Base-by-base conservation (phyloP, 1,140 invertebrate species). In the Charaxes varanes region DNA sequence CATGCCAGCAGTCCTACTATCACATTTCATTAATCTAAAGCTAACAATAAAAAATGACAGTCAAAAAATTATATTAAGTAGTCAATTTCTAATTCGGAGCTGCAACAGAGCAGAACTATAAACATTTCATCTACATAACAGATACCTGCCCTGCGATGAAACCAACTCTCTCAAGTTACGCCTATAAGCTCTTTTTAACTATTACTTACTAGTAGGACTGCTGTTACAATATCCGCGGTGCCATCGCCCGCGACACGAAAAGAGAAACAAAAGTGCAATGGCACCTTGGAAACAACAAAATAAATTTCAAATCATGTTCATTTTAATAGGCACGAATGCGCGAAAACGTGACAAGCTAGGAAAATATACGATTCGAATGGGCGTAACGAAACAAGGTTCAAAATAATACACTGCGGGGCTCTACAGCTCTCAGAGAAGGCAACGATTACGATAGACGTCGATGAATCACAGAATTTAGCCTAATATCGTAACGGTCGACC, bases 41-140 rank as follows among this genome's bases (percentile, higher is more conserved):
- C 48, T 70, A 68, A 76, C 53, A 67, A 66, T 60, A 59, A 62
- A 71, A 69, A 65, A 69, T 50, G 60, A 70, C 65, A 77, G 68
- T 78, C 67, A 72, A 67, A 61, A 58, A 67, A 71, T 62, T 51
- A 59, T 53, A 42, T 53, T 37, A 33, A 62, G 48, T 63, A 49
- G 54, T 56, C 37, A 30, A 32, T 16, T 37, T 33, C 31, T 32
- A 43, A 41, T 26, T 48, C 41, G 28, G 53, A 67, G 54, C 53
- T 41, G 45, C 51, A 58, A 51, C 47, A 55, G 23, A 58, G 43
- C 38, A 17, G 16, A 32, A 17, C n/a, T 6, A 53, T 38, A 48
- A 36, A 46, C 45, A 42, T 41, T 48, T 40, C 43, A 28, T 41
- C 45, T 46, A 60, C 34, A 38, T 34, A 41, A 50, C 18, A 23